Evolutionary conservation across 2,113 vertebrate species (phyloP), one percentile per base, ranked within the genome.

Genomic region (Bombycilla garrulus): DNA sequence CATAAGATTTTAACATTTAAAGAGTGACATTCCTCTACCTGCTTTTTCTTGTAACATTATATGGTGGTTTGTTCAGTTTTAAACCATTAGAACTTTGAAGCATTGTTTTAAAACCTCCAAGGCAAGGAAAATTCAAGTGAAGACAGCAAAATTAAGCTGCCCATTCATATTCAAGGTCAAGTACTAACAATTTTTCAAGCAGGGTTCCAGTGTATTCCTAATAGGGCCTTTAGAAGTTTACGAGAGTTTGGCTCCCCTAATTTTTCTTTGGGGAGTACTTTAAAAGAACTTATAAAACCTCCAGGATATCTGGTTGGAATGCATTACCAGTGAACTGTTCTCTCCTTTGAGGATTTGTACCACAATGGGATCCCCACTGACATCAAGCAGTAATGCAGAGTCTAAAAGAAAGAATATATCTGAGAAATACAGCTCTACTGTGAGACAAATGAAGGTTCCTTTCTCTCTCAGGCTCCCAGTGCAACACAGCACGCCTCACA

Each of bases 251-350:
- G 25, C 33, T 81, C 24, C 23, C 35, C 71, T 83, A 78, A 74
- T 85, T 91, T 88, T 92, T 38, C 82, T 81, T 71, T 72, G 36
- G 38, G 89, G 80, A 94, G 11, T 77, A 86, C 47, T 80, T 84
- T 70, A 88, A 77, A 5, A 67, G 85, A 86, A 61, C 82, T 77
- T 81, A 44, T 61, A 95, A 92, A 92, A 67, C 69, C 81, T 92
- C 91, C 72, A 85, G 44, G 86, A 70, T 81, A 90, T 62, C 80
- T 87, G 45, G 16, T 15, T 90, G 94, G 77, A 95, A 96, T 57
- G 60, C 42, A 82, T 56, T 80, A 81, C 86, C 93, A 90, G 44
- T 74, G 76, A 93, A 64, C 14, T 67, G 24, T 28, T 85, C 35
- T 53, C 67, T 84, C 77, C 81, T 91, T 92, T 69, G 85, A 90